These are phyloP conservation scores for Eclectus roratus DNA, from an alignment of 2,113 vertebrate genomes.

Conservation along the genomic window DNA sequence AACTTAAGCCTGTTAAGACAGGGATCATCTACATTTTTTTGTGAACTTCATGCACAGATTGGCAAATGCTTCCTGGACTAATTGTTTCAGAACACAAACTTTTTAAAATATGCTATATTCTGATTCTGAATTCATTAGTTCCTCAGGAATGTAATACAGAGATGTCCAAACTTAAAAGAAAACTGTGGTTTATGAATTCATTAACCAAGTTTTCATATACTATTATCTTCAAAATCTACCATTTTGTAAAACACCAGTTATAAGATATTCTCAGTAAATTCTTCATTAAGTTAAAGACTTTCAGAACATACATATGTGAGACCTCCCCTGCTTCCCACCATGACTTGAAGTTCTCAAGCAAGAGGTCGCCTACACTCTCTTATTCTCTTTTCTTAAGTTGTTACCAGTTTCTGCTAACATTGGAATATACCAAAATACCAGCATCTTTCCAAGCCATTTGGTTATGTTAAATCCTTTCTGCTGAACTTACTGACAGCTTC, in stretches of 20 bases:
- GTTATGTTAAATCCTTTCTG: background rate
- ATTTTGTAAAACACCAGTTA: background rate
- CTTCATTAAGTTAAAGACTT: background rate
- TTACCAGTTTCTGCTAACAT: background rate
- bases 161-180: background rate
- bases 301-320: background rate
- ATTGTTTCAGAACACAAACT: background rate
- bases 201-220: background rate
- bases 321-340: background rate
- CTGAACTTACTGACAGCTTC: background rate
- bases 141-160: too few species aligned
- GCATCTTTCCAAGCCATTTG: background rate
- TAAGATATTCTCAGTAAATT: background rate
- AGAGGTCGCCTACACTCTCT: background rate
- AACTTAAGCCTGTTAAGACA: background rate
- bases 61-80: background rate
- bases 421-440: background rate
- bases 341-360: background rate
- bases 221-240: background rate
- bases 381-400: background rate
- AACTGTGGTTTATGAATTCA: background rate
- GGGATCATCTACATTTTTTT: background rate
- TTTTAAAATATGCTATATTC: accelerated
- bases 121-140: background rate
- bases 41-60: background rate